Percentiles rank a stretch among this genome's conserved stretches.
Conservation (phyloP, 35 echinoderm and acorn worm genomes). For the Heliocidaris tuberculata region DNA sequence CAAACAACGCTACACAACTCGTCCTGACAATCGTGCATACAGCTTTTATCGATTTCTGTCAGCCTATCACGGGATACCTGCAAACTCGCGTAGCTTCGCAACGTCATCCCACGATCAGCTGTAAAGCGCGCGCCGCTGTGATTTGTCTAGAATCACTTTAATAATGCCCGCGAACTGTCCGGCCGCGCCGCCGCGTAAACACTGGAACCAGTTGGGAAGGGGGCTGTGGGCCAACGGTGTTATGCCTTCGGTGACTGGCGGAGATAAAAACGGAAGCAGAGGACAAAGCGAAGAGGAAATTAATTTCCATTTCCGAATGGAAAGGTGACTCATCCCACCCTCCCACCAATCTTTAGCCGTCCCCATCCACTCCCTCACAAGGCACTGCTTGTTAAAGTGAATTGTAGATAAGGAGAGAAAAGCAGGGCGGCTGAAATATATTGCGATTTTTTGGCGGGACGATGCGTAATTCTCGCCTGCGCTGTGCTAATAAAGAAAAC, state of each 20-base stretch:
- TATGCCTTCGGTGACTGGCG: background rate
- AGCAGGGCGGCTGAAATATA: background rate
- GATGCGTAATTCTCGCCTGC: background rate
- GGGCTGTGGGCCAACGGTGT: background rate
- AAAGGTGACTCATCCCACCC: conserved; percentile 11
- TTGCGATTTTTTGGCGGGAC: background rate
- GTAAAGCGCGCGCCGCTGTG: background rate
- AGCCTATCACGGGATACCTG: background rate
- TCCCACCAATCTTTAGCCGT: background rate
- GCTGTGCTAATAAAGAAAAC: background rate
- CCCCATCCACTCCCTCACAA: background rate
- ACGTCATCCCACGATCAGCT: background rate
- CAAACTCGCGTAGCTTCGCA: background rate
- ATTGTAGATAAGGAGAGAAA: background rate
- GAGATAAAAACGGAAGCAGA: background rate
- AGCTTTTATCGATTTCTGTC: background rate
- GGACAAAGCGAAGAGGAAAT: conserved; percentile 27
- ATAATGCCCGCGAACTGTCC: background rate
- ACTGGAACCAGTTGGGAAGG: background rate
- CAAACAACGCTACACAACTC: background rate
- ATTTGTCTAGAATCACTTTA: background rate
- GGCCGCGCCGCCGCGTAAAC: background rate
- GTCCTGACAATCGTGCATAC: background rate
- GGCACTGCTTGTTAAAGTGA: too few species aligned
- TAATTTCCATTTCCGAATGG: conserved; percentile 26